Percentiles rank a stretch among this genome's conserved stretches.
Evolutionary conservation across 2,797 vertebrate genomes (phyloP).

Genomic region (Siniperca obscura): DNA sequence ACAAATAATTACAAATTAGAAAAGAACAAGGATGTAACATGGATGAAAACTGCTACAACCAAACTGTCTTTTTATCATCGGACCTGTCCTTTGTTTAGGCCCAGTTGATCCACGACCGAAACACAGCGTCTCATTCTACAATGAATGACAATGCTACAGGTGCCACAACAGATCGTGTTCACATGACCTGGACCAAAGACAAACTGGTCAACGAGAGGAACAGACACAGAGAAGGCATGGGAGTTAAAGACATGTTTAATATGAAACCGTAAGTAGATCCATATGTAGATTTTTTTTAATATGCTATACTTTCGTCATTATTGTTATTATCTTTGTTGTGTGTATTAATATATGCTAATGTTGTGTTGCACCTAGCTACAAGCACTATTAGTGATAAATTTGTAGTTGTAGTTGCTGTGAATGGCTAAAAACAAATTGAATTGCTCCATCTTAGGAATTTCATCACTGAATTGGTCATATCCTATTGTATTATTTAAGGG

Average conservation of each 20-base stretch:
- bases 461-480: background rate
- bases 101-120: conserved; percentile 93
- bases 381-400: background rate
- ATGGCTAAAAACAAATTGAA: background rate
- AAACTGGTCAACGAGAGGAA: conserved; percentile 90
- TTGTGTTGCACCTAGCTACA: background rate
- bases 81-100: conserved; percentile 78
- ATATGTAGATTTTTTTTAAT: background rate
- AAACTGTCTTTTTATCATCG: background rate
- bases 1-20: background rate
- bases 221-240: conserved; percentile 86
- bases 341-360: background rate
- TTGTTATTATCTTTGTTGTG: background rate
- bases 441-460: background rate
- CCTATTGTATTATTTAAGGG: background rate
- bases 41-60: background rate
- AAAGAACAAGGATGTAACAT: too few relatives aligned
- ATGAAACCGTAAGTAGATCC: conserved; percentile 93
- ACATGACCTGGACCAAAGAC: conserved; percentile 99
- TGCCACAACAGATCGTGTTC: conserved; percentile 85
- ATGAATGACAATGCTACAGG: conserved; percentile 70
- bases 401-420: background rate
- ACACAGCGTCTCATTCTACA: conserved; percentile 87
- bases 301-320: background rate
- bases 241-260: conserved; percentile 92